Base-by-base conservation (phyloP, 2,797 vertebrate species). In the Pygocentrus nattereri region DNA sequence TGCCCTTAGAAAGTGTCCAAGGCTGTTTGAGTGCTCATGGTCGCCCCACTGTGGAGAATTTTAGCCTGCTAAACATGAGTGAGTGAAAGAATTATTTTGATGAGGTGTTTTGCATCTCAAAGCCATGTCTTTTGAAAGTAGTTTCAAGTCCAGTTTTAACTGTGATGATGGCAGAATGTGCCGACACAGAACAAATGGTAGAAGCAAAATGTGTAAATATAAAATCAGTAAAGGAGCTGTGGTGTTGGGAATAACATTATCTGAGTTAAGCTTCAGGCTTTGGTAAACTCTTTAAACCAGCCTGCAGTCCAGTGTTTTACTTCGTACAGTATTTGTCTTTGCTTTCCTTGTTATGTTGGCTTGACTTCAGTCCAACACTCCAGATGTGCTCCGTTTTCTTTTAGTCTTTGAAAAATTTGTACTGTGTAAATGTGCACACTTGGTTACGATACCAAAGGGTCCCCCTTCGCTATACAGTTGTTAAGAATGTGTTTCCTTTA, bases 371-470 rank as follows among this genome's bases (percentile, higher is more conserved):
- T 74, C 41, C 52, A 21, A 49, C 74, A n/a, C 59, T 74, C n/a
- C n/a, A 62, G 6, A 49, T 4, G 12, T 67, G 69, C 49, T 50
- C 50, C 23, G 7, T 41, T 50, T 52, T 41, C 12, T 16, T 41
- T 25, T 52, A 21, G 8, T 76, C 21, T 27, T 71, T n/a, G 16
- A n/a, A 12, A 64, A 71, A 64, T 41, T 31, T 67, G 47, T 56
- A 56, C 44, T 76, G n/a, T 82, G 70, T 78, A 81, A 69, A 79
- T 61, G 61, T 30, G 44, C 68, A 65, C 80, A 74, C 2, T 8
- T 10, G 30, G 49, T 31, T 72, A 3, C 5, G 19, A 52, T 19
- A 67, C 52, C 47, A 62, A 70, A 83, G 52, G 52, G 52, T 79
- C 44, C 58, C 23, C 52, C n/a, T 34, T 38, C 56, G 34, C 25